Base-by-base conservation (phyloP, 2,888 invertebrate genomes). In the Trissoscelio sp. region DNA sequence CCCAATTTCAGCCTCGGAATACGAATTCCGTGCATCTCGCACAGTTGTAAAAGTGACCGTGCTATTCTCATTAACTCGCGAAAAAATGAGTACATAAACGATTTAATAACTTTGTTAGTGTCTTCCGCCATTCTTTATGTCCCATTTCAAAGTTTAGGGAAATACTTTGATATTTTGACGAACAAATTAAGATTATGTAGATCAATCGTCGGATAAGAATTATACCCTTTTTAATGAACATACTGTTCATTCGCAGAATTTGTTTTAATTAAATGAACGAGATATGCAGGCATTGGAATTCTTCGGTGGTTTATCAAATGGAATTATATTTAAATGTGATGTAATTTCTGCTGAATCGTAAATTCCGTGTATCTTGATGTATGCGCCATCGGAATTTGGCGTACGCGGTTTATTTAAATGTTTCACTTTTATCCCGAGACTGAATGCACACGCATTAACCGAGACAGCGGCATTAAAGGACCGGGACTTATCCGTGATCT, bases 401-500 rank as follows among this genome's bases (percentile, higher is more conserved):
- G 57, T 16, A 14, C 58, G 44, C 72, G 53, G 31, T 53, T 42
- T 62, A 75, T 75, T 74, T 46, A 42, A 51, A 79, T 69, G 62
- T 64, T 70, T 55, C 42, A 74, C 51, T 69, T 80, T 80, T 58
- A 70, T 72, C 14, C 37, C 31, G 7, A 12, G 34, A 66, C 37
- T 31, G 70, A 70, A 75, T 72, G 48, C 69, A 48, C 44, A 20
- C 39, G 58, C 53, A 62, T 55, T 69, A 55, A 64, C 48, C 31
- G 57, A 48, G 70, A 81, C 86, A 84, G 86, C 85, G 81, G 77
- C 81, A 58, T 83, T 83, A 80, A 83, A 83, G 81, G 69, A 62
- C 69, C 62, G 11, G 18, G 31, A 55, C 75, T 82, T 83, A 87
- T 88, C 86, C 85, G 74, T 82, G 85, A 87, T 87, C 87, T 87